Percentiles rank a stretch among this genome's conserved stretches.
phyloP scores from a whole-genome alignment of 2,888 invertebrate genomes.

The Meliscaeva auricollis region DNA sequence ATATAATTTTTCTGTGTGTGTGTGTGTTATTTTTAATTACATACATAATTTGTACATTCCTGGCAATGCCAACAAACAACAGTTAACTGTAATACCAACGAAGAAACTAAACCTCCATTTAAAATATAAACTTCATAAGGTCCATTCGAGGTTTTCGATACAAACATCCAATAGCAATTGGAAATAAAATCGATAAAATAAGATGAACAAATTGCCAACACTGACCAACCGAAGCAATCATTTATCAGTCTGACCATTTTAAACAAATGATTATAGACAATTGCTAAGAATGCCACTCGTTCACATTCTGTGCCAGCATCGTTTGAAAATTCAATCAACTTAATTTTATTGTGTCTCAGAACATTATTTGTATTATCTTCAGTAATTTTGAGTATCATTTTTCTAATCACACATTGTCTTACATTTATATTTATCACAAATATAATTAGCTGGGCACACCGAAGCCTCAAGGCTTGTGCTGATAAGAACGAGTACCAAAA shows the following conservation, averaged over 20 bases:
- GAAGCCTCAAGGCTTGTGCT: conserved; percentile 78
- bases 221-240: conserved; percentile 82
- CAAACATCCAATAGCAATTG: conserved; percentile 81
- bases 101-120: conserved; percentile 74
- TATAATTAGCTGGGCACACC: conserved; percentile 79
- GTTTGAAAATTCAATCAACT: conserved; percentile 14
- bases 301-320: conserved; percentile 74
- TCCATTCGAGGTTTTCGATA: conserved; percentile 57
- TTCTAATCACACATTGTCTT: conserved; percentile 35
- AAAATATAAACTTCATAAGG: conserved; percentile 50
- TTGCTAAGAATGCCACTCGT: conserved; percentile 79
- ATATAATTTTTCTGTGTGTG: not conserved
- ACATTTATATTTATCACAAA: conserved; percentile 65
- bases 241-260: conserved; percentile 78
- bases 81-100: conserved; percentile 76
- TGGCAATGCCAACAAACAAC: conserved; percentile 81
- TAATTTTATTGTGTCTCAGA: not conserved
- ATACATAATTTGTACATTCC: conserved; percentile 79
- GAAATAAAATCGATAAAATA: conserved; percentile 81
- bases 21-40: no score
- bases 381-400: conserved; percentile 18
- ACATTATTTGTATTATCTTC: not conserved
- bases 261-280: conserved; percentile 80
- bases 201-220: conserved; percentile 79
- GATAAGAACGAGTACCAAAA: conserved; percentile 77